Evolutionary conservation across 2,113 vertebrate species (phyloP).

Genomic region (Myrmecobius fasciatus): DNA sequence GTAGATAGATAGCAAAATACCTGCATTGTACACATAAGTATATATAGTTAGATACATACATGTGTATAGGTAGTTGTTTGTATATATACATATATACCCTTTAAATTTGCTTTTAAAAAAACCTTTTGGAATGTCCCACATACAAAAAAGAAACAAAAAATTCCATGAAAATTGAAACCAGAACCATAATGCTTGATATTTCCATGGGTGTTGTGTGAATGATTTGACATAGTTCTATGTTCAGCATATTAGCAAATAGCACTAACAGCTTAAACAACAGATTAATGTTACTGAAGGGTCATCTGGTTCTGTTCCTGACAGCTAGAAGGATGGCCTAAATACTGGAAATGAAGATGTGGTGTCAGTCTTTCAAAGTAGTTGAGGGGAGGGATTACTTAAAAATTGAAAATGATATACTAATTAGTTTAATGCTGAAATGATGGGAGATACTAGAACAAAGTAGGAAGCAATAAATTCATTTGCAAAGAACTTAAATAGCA

Average conservation of each 20-base stretch:
- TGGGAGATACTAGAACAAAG: conserved; percentile 19
- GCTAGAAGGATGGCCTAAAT: background rate
- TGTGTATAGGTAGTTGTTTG: background rate
- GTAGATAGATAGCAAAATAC: background rate
- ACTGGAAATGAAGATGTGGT: background rate
- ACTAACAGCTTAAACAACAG: conserved; percentile 12
- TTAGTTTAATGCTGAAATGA: conserved; percentile 2
- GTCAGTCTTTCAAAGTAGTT: background rate
- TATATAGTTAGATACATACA: no score
- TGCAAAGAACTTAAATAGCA: background rate
- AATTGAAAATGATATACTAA: conserved; percentile 12
- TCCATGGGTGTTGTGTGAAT: background rate
- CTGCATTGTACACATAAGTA: background rate
- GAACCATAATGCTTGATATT: background rate
- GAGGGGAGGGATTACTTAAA: background rate
- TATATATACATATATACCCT: background rate
- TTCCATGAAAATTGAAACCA: background rate
- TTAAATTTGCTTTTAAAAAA: conserved; percentile 33
- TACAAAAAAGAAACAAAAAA: background rate
- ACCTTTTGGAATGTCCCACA: background rate
- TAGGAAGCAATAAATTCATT: conserved; percentile 5
- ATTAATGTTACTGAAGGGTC: background rate
- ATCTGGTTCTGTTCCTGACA: conserved; percentile 15
- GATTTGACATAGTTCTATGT: background rate
- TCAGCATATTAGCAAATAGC: background rate